Base-by-base conservation (phyloP, 2,888 invertebrate species). In the Sarcophaga rosellei region DNA sequence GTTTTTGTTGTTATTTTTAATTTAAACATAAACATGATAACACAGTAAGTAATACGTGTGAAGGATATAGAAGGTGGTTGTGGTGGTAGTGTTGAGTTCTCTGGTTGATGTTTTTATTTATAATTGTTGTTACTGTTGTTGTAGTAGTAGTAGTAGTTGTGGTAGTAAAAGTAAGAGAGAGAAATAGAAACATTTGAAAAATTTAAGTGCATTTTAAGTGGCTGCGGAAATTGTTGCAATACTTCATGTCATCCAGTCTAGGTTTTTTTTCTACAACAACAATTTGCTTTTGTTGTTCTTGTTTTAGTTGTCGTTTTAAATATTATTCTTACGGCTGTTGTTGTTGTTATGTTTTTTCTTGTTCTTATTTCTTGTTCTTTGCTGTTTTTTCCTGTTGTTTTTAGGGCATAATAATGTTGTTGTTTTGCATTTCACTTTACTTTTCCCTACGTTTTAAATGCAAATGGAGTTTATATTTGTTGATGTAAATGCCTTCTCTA, bases 121-220 rank as follows among this genome's bases (percentile, higher is more conserved):
- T 12, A 53, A 17, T 53, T 53, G 53, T 53, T 53, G 53, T 17
- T 53, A 4, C 5, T 47, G 47, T 47, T 47, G 15, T 1, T 4
- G 47, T 47, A 2, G 15, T 4, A 12, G 47, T 47, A 15, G 47
- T 53, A 53, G 68, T 61, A 57, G 44, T 4, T 23, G 66, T 75
- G 62, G 47, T 81, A 76, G 76, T 76, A 45, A 65, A 65, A 76
- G 70, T 70, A 63, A 68, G 63, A 69, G 69, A 35, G 35, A 35
- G 35, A 35, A 35, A 35, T 35, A 79, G 79, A 84, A 85, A 79
- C 75, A 79, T 75, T 85, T 79, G 72, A 76, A 68, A 77, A 80
- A 80, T 74, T 85, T 77, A 87, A 87, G 87, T 87, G 87, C 87
- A 85, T 85, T 87, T 85, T 87, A 87, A 87, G 87, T 87, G 85